Evolutionary conservation across 1,140 invertebrate genomes (phyloP), one percentile per base, ranked within the genome.

Genomic region (Daktulosphaira vitifoliae): DNA sequence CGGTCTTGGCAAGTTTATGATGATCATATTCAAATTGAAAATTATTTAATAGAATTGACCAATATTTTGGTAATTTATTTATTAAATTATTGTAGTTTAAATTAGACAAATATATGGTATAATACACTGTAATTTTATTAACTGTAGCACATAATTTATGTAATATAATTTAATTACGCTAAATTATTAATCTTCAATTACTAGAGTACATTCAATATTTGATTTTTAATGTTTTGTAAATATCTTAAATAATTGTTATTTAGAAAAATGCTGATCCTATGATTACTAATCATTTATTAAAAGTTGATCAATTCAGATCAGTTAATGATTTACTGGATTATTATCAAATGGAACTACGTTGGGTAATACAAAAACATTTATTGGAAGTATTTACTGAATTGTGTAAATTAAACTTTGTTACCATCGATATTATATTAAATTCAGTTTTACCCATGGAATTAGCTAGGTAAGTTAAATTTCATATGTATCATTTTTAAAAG

Each of bases 1-100:
- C 79, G 92, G 69, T 91, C 88, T 68, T 95, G 92, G 92, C 89
- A 90, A 72, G 76, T 95, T 6, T 88, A 95, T 76, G 91, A 95
- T 75, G 92, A 96, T 76, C 90, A 94, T 70, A 80, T 81, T 59
- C 84, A 87, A 66, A 95, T 96, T 72, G 82, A 84, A 49, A 84
- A 87, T 67, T 86, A 90, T 72, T 81, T 96, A 9, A 81, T 85
- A 51, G 88, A 94, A 73, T 77, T 95, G n/a, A 84, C 88, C 7
- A 89, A 86, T 59, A 90, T 96, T 72, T 77, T 95, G 78, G 90
- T 92, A 77, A 77, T 78, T 33, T 71, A 62, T 46, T 65, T 62
- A 18, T 18, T 64, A 25, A 20, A 44, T 38, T 20, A 22, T 15
- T 26, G 22, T 56, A n/a, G n/a, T n/a, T n/a, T n/a, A n/a, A n/a